These are phyloP conservation scores for Menidia menidia DNA, from an alignment of 2,797 vertebrate species.

Conservation along the genomic window DNA sequence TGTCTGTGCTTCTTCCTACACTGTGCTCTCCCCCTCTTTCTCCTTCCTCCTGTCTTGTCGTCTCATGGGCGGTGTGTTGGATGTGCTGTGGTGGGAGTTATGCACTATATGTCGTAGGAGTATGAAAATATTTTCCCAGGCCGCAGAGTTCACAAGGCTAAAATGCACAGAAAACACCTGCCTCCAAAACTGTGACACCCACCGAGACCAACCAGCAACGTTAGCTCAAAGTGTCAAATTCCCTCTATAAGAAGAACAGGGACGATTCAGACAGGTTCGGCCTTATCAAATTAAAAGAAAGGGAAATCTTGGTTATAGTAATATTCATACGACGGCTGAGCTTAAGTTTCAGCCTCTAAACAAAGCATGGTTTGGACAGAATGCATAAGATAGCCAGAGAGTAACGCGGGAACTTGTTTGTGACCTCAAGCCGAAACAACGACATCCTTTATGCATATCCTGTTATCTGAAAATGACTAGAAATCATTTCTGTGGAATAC, in stretches of 20 bases:
- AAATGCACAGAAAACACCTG: conserved; percentile 82
- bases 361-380: conserved; percentile 67
- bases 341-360: conserved; percentile 63
- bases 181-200: conserved; percentile 82
- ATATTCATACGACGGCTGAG: conserved; percentile 59
- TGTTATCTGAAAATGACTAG: conserved; percentile 86
- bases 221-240: conserved; percentile 78
- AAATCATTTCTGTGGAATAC: conserved; percentile 87
- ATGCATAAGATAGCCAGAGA: conserved; percentile 63
- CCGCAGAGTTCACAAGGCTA: conserved; percentile 75
- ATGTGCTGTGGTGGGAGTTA: conserved; percentile 77
- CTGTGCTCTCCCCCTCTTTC: conserved; percentile 74
- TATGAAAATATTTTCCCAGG: conserved; percentile 75
- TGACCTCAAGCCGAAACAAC: conserved; percentile 85
- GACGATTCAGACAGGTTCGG: conserved; percentile 56
- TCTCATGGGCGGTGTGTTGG: conserved; percentile 75
- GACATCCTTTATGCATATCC: conserved; percentile 85
- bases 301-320: conserved; percentile 64
- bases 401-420: conserved; percentile 77
- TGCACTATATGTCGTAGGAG: conserved; percentile 80
- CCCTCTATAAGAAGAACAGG: conserved; percentile 70
- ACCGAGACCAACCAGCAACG: conserved; percentile 80
- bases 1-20: conserved; percentile 66
- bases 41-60: conserved; percentile 78
- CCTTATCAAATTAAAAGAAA: conserved; percentile 61